Conservation (phyloP, 2,113 vertebrate genomes). For the Gulo gulo region DNA sequence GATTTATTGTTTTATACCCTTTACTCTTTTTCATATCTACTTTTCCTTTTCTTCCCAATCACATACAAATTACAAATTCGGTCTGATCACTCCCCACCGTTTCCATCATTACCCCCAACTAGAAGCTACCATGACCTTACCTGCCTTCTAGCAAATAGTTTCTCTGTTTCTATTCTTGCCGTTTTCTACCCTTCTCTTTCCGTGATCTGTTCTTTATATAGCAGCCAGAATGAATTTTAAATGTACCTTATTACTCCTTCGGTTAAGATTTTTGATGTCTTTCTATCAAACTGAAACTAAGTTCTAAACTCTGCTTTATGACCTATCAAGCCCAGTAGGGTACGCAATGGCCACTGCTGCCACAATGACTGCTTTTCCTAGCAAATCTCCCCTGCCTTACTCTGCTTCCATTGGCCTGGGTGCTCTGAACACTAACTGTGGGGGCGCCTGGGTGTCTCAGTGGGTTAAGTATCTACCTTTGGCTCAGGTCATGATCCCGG, state of each 20-base stretch:
- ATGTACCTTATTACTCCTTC: not conserved
- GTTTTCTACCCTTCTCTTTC: not conserved
- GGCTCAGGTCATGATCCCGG: no score
- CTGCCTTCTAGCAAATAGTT: not conserved
- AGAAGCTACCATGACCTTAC: not conserved
- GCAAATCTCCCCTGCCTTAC: accelerated
- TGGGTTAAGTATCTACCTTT: no score
- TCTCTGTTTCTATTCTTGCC: not conserved
- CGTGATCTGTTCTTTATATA: not conserved
- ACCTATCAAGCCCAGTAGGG: no score
- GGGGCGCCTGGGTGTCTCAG: no score
- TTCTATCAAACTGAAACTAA: not conserved
- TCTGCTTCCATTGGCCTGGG: not conserved
- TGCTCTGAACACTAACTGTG: no score
- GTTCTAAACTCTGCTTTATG: not conserved
- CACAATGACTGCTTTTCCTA: not conserved
- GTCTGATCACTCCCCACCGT: not conserved
- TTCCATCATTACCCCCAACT: not conserved
- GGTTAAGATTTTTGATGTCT: not conserved
- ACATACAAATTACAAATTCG: not conserved
- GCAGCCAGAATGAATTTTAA: not conserved
- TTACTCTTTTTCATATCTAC: not conserved
- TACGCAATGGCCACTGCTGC: accelerated
- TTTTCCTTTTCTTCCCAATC: not conserved
- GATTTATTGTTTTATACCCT: not conserved